phyloP scores from a whole-genome alignment of 1,140 invertebrate genomes.

The Ephestia elutella region DNA sequence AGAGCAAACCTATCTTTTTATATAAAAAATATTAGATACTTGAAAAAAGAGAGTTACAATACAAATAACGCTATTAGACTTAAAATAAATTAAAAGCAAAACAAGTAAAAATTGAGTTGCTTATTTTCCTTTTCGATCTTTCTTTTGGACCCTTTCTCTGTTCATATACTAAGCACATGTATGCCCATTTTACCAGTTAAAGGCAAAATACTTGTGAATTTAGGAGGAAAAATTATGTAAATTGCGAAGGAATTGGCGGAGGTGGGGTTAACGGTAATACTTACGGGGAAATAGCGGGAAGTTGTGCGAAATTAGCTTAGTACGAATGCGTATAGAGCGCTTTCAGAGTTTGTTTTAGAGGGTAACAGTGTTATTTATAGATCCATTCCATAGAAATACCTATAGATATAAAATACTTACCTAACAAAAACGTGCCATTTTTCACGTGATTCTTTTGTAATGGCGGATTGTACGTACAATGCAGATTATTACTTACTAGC shows the following conservation, averaged over 20 bases:
- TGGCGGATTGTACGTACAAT: too few relatives aligned
- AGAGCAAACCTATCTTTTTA: too few relatives aligned
- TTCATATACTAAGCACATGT: conserved; percentile 2
- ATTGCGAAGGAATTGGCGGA: conserved; percentile 25
- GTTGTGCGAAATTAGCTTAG: not conserved
- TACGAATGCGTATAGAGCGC: not conserved
- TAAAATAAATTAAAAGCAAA: too few relatives aligned
- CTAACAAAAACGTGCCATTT: not conserved
- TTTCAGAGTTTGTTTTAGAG: not conserved
- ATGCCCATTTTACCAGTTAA: conserved; percentile 20
- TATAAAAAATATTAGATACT: too few relatives aligned
- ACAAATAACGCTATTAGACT: too few relatives aligned
- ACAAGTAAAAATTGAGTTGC: too few relatives aligned
- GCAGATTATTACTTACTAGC: too few relatives aligned
- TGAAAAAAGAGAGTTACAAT: too few relatives aligned
- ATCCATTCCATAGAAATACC: too few relatives aligned
- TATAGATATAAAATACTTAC: not conserved
- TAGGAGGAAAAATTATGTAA: conserved; percentile 47
- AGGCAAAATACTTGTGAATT: conserved; percentile 37
- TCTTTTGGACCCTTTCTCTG: too few relatives aligned
- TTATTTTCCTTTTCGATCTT: too few relatives aligned
- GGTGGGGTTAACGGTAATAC: conserved; percentile 22
- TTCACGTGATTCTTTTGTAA: too few relatives aligned
- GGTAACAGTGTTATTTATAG: not conserved
- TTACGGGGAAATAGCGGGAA: not conserved